Conservation (phyloP, 1,140 invertebrate species). For the Drosophila quadrilineata region DNA sequence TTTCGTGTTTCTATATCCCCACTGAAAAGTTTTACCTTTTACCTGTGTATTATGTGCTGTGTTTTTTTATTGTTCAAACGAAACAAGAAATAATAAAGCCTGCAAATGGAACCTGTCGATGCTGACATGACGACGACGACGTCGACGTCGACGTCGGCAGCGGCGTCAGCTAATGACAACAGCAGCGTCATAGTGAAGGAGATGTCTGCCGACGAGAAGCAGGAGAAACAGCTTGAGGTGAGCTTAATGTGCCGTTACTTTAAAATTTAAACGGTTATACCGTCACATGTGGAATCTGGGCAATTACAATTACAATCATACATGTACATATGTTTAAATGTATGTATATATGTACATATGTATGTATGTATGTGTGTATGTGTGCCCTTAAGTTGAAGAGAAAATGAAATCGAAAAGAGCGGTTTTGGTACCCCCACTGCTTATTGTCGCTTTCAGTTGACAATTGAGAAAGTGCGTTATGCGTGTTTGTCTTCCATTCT, state of each 20-base stretch:
- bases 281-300: slow-evolving; percentile 1
- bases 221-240: slow-evolving; percentile 10
- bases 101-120: slow-evolving; percentile 8
- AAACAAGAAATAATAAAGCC: background rate
- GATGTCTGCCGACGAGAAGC: background rate
- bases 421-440: background rate
- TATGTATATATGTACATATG: background rate
- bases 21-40: background rate
- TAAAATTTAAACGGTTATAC: slow-evolving; percentile 17
- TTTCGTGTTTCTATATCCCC: background rate
- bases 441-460: slow-evolving; percentile 47
- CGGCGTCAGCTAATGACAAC: background rate
- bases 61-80: slow-evolving; percentile 8
- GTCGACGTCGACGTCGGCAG: background rate
- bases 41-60: slow-evolving; percentile 14
- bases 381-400: slow-evolving; percentile 30
- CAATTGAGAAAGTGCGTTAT: slow-evolving; percentile 53
- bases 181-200: slow-evolving; percentile 6
- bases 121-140: background rate
- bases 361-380: slow-evolving; percentile 1
- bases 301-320: background rate
- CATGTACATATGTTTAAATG: background rate
- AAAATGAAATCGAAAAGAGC: slow-evolving; percentile 25
- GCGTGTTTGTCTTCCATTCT: no score
- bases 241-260: slow-evolving; percentile 31